A percentile compares a stretch with the other conserved stretches of the same genome.
These are phyloP conservation scores for Melanotus villosus DNA, from an alignment of 2,888 invertebrate genomes.

Conservation along the genomic window DNA sequence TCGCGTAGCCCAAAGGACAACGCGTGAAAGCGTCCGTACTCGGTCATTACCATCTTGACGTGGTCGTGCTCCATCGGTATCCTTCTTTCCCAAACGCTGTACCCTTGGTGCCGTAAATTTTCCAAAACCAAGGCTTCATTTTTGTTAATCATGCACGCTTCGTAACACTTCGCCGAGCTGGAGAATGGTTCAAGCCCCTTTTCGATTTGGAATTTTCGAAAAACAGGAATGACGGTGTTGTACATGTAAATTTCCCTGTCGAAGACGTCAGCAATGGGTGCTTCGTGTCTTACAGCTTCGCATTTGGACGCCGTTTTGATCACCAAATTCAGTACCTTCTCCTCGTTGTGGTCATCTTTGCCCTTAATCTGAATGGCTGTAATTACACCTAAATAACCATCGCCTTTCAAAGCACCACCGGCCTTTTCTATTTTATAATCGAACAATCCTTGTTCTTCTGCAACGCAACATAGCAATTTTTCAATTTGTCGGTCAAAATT, in stretches of 20 bases:
- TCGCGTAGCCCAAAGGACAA: constrained; percentile 55
- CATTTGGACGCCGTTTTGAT: constrained; percentile 38
- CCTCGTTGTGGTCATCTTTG: constrained; percentile 42
- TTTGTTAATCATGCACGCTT: constrained; percentile 35
- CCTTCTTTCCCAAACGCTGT: constrained; percentile 50
- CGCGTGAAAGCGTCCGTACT: constrained; percentile 56
- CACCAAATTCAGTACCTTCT: constrained; percentile 41
- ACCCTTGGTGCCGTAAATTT: constrained; percentile 54
- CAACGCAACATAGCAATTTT: background rate
- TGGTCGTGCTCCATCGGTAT: constrained; percentile 55
- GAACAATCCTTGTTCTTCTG: background rate
- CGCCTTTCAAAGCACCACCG: constrained; percentile 44
- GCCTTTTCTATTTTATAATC: constrained; percentile 1
- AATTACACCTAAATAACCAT: constrained; percentile 55
- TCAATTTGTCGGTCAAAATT: background rate
- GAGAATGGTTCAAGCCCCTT: constrained; percentile 44
- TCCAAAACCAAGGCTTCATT: constrained; percentile 53
- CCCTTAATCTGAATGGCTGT: constrained; percentile 33
- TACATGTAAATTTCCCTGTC: constrained; percentile 56
- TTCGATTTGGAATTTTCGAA: constrained; percentile 49
- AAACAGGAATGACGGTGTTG: constrained; percentile 47
- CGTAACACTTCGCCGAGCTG: constrained; percentile 51
- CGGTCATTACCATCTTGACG: constrained; percentile 53
- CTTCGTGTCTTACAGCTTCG: constrained; percentile 32
- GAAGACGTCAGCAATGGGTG: constrained; percentile 43